Conservation (phyloP, 2,888 invertebrate genomes). For the Eupeodes latifasciatus region DNA sequence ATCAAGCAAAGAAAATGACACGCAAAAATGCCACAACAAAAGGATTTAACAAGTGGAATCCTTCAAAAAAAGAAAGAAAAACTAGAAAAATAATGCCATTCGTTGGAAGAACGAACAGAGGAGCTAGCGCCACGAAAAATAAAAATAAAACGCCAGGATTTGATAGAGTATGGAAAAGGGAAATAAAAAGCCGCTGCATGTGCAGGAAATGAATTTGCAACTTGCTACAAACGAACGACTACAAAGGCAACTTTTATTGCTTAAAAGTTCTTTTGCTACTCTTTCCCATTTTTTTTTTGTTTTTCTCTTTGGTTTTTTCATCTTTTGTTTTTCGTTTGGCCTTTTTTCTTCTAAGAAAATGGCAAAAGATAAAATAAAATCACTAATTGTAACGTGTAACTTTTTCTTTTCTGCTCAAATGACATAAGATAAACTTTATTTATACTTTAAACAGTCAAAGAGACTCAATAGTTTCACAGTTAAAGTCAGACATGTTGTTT, state of each 20-base stretch:
- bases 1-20: constrained; percentile 56
- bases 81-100: constrained; percentile 58
- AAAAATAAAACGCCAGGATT: constrained; percentile 18
- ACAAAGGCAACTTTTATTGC: constrained; percentile 75
- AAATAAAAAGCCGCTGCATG: constrained; percentile 53
- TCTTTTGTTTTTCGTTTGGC: constrained; percentile 28
- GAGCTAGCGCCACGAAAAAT: background rate
- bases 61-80: constrained; percentile 71
- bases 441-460: too few relatives aligned
- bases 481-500: too few relatives aligned
- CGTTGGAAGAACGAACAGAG: background rate
- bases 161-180: constrained; percentile 31
- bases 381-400: constrained; percentile 50
- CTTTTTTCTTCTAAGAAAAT: background rate
- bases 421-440: background rate
- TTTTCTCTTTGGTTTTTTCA: constrained; percentile 30
- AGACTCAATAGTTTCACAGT: too few relatives aligned
- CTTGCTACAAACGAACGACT: constrained; percentile 59
- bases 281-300: constrained; percentile 14
- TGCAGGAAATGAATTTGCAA: constrained; percentile 76
- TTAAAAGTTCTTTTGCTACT: constrained; percentile 45
- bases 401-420: background rate
- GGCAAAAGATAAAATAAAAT: constrained; percentile 23
- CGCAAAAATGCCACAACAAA: constrained; percentile 76
- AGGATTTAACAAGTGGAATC: constrained; percentile 75